Evolutionary conservation across 2,888 invertebrate genomes (phyloP), one percentile per base, ranked within the genome.

Genomic region (Margaritifera margaritifera): DNA sequence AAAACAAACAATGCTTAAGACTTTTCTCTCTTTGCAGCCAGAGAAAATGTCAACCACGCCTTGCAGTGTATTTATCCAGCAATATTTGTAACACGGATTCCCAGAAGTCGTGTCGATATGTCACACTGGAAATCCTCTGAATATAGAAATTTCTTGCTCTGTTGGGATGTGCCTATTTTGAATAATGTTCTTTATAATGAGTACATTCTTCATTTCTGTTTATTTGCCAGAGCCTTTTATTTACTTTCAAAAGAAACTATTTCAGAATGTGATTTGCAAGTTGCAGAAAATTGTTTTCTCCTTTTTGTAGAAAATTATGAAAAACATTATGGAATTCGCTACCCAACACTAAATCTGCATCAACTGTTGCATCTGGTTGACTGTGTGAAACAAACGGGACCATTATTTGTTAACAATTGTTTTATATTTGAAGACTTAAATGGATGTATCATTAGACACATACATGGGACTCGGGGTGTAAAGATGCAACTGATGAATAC

Each of bases 351-450:
- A n/a, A 68, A 68, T 63, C 5, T 63, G n/a, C 64, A 68, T 42
- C 68, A 68, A 24, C 58, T 68, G 20, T 22, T 68, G n/a, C 68
- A 68, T 62, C 50, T 68, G 20, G 53, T 42, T 8, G 68, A 64
- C 22, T 64, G 42, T 53, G 64, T 68, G 8, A 19, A 64, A 54
- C 19, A 54, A 59, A 24, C 64, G 59, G 22, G 24, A n/a, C n/a
- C n/a, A n/a, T n/a, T 70, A 24, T 70, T 31, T 66, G 66, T 63
- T 27, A 70, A 70, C 58, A 70, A 70, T 24, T 66, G 65, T n/a
- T 70, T 70, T 53, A 62, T 70, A 51, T 70, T 70, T 61, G 66
- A 70, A 62, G 70, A 70, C 59, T 52, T 70, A 15, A 70, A 70
- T 66, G 70, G 70, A 31, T 70, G 31, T 42, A 70, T 62, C 20